Conservation (phyloP, 2,113 vertebrate genomes). For the Paramormyrops kingsleyae region DNA sequence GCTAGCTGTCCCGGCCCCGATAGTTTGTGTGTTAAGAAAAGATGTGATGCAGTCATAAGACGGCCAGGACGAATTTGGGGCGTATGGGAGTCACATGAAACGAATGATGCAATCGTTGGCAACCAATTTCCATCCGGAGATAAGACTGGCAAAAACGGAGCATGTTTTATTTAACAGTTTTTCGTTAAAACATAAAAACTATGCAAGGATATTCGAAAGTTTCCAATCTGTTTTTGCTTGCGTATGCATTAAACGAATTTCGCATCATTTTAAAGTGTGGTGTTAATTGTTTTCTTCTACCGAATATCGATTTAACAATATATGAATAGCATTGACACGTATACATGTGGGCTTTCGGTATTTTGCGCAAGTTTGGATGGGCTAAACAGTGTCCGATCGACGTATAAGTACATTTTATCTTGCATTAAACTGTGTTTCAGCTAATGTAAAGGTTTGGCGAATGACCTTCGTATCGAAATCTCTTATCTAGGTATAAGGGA, state of each 20-base stretch:
- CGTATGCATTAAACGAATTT: conserved; percentile 36
- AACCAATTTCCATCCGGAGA: conserved; percentile 73
- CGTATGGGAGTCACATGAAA: conserved; percentile 78
- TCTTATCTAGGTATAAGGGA: conserved; percentile 8
- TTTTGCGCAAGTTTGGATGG: not conserved
- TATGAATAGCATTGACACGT: not conserved
- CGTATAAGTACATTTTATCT: not conserved
- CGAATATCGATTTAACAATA: not conserved
- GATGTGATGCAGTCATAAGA: conserved; percentile 75
- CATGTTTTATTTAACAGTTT: conserved; percentile 77
- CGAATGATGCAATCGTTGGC: conserved; percentile 79
- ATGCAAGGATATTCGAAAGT: conserved; percentile 60
- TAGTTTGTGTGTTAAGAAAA: conserved; percentile 62
- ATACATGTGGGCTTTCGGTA: not conserved
- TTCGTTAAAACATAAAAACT: conserved; percentile 64
- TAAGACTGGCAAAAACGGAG: conserved; percentile 71
- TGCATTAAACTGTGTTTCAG: not conserved
- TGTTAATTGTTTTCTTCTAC: conserved; percentile 4
- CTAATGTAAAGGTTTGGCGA: not conserved
- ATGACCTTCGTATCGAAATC: conserved; percentile 12
- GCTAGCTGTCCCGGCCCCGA: conserved; percentile 43
- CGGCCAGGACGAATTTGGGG: conserved; percentile 76
- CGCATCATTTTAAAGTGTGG: conserved; percentile 7
- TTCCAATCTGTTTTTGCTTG: conserved; percentile 43
- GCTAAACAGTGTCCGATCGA: not conserved